These are phyloP conservation scores for Montipora capricornis DNA, from an alignment of 64 coral and sea anemone species.

Conservation along the genomic window DNA sequence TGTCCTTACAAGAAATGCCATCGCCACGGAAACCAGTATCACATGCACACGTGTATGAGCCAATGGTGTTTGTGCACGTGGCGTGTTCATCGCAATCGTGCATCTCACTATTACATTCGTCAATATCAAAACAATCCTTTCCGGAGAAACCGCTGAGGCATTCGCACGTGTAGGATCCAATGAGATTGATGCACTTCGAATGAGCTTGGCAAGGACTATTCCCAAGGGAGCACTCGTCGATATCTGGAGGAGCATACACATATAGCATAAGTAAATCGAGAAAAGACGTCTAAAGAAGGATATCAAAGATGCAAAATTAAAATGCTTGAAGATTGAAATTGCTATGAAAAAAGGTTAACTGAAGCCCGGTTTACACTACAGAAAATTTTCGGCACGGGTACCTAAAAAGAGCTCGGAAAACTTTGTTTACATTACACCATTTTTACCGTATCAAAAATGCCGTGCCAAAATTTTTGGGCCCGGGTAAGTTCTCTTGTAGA, in stretches of 20 bases:
- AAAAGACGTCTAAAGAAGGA: no score
- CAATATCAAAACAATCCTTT: background rate
- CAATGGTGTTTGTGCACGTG: constrained; percentile 26
- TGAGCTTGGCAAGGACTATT: constrained; percentile 11
- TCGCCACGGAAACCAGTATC: constrained; percentile 21
- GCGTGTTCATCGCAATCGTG: constrained; percentile 23
- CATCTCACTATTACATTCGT: constrained; percentile 13
- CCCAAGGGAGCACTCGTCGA: constrained; percentile 5
- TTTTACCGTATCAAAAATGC: no score
- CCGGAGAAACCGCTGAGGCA: background rate
- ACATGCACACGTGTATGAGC: constrained; percentile 37
- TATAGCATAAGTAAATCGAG: no score
- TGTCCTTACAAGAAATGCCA: constrained; percentile 4
- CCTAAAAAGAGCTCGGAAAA: no score
- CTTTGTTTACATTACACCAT: no score
- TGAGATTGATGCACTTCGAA: background rate
- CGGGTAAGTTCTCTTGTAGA: no score
- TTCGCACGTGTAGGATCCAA: constrained; percentile 15
- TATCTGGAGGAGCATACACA: background rate
- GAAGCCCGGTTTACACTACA: no score
- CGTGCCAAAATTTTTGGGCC: no score
- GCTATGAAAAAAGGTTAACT: no score
- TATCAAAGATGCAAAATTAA: background rate
- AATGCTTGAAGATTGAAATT: no score
- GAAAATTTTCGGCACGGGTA: no score